Base-by-base conservation (phyloP, 2,888 invertebrate genomes). In the Nomada flava region DNA sequence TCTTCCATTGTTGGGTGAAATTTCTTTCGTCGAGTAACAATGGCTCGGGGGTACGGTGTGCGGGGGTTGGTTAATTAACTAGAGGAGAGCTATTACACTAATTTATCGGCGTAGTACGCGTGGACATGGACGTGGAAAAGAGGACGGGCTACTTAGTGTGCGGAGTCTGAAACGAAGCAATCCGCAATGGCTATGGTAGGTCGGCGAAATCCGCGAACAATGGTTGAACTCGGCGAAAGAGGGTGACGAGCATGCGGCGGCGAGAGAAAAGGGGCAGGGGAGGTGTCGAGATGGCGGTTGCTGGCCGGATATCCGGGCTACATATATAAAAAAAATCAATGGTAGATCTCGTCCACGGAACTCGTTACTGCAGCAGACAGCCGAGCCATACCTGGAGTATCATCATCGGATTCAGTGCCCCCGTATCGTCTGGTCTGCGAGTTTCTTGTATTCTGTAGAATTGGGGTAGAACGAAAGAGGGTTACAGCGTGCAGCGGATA, bases 51-150 rank as follows among this genome's bases (percentile, higher is more conserved):
- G 20, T 13, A 7, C 44, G 7, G 3, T 23, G 57, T 0, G 11
- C 18, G 42, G 71, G 70, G 72, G 72, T 63, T 71, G 83, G 76
- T 88, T 89, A 89, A 88, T 88, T 89, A 88, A 86, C 86, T 65
- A 80, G 79, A 79, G 86, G 70, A 83, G 85, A 81, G 89, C 86
- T 86, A 89, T 88, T 88, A 88, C 82, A 72, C 83, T 86, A 85
- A 88, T 89, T 89, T 89, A 89, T 88, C 83, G 82, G 81, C 53
- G 81, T 60, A 36, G 76, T 67, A 60, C 60, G 71, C 74, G 69
- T 44, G 68, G 71, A 60, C 79, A 71, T 68, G 80, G 69, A 72
- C 64, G 71, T 47, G 59, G 79, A 77, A 87, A 82, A 59, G 63
- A 63, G 79, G 79, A 79, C 75, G 64, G 64, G 75, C 67, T 84